phyloP scores from a whole-genome alignment of 2,113 vertebrate species.

The Carassius auratus region DNA sequence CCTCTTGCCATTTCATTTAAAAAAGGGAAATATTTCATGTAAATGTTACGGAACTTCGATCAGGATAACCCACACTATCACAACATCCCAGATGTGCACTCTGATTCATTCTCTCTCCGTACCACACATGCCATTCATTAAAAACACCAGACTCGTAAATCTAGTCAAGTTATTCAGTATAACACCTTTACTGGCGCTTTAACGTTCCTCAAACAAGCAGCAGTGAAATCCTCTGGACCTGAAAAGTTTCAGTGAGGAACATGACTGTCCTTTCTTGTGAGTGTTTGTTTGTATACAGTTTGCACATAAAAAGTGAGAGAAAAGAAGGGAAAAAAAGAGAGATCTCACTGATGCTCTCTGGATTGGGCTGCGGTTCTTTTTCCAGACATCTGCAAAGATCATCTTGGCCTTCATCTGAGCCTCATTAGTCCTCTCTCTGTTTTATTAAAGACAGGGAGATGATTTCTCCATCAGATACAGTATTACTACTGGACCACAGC shows the following conservation, averaged over 20 bases:
- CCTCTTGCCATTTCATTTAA: conserved; percentile 1
- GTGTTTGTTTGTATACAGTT: conserved; percentile 8
- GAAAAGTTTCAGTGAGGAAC: neutral
- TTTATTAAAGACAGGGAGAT: conserved; percentile 52
- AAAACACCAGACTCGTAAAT: conserved; percentile 10
- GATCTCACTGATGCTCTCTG: conserved; percentile 1
- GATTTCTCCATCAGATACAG: conserved; percentile 47
- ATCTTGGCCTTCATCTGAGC: conserved; percentile 38
- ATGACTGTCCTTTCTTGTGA: neutral
- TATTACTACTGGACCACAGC: conserved; percentile 22
- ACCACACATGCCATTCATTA: conserved; percentile 8
- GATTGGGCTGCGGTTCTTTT: conserved; percentile 12
- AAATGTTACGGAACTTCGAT: neutral
- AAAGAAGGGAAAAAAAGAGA: neutral
- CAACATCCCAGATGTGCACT: neutral
- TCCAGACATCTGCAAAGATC: conserved; percentile 54
- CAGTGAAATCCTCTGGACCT: conserved; percentile 22
- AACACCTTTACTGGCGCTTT: neutral
- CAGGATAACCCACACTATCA: neutral
- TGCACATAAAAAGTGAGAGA: conserved; percentile 41
- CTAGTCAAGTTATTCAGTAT: neutral
- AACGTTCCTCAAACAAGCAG: neutral
- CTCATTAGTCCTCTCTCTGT: conserved; percentile 38
- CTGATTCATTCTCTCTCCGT: neutral
- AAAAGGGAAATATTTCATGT: conserved; percentile 36